Conservation (phyloP, 2,888 invertebrate genomes). For the Meta bourneti region DNA sequence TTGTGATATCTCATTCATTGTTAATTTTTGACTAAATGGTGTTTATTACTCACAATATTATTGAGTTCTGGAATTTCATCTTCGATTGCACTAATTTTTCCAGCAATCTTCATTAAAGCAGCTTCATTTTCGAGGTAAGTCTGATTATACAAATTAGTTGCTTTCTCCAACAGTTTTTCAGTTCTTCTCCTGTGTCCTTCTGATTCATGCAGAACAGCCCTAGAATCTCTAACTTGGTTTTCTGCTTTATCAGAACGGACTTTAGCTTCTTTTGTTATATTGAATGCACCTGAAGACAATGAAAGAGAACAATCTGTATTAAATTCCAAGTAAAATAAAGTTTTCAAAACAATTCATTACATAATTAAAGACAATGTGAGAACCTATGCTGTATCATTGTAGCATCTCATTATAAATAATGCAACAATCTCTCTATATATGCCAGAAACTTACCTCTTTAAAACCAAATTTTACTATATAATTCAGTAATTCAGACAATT, state of each 20-base stretch:
- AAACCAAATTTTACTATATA: too few relatives aligned
- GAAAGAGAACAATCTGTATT: background rate
- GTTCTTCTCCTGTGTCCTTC: constrained; percentile 86
- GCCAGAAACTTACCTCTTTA: too few relatives aligned
- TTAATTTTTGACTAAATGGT: background rate
- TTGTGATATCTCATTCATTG: too few relatives aligned
- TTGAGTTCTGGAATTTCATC: constrained; percentile 91
- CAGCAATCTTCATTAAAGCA: constrained; percentile 85
- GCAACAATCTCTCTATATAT: too few relatives aligned
- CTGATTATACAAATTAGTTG: constrained; percentile 84
- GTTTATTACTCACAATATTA: constrained; percentile 84
- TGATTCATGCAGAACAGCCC: constrained; percentile 83
- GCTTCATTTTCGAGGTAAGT: constrained; percentile 88
- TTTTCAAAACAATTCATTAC: background rate
- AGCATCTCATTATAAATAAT: background rate
- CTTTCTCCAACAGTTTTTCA: constrained; percentile 85
- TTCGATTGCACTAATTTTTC: constrained; percentile 86
- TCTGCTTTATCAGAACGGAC: constrained; percentile 84
- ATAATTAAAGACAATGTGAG: constrained; percentile 39
- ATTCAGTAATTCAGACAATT: too few relatives aligned
- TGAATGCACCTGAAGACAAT: constrained; percentile 86
- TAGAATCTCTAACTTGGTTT: constrained; percentile 80
- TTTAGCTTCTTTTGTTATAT: constrained; percentile 90
- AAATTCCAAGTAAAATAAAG: background rate
- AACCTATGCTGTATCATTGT: background rate